Evolutionary conservation across 2,113 vertebrate genomes (phyloP), one percentile per base, ranked within the genome.

Genomic region (Brachirus orientalis): DNA sequence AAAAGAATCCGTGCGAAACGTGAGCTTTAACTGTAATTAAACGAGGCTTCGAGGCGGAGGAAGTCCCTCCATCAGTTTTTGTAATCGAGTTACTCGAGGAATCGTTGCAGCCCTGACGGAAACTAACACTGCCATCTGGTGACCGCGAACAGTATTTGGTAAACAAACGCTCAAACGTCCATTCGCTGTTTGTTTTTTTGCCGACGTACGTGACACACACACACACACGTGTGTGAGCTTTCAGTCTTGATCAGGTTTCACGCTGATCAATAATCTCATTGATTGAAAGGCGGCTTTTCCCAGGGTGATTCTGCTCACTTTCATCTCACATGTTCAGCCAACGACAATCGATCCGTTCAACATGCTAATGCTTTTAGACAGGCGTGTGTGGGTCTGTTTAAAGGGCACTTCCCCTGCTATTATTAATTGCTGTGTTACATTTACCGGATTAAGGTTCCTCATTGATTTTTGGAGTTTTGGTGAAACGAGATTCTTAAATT

Each of bases 401-500:
- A 88, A 73, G 78, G 63, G 46, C 72, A 59, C 56, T 62, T 79
- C 51, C 53, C 62, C 54, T 43, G 41, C 67, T 68, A 50, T 40
- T 55, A 61, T 45, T 86, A 75, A 75, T 84, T 70, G 72, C 45
- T 5, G 48, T 9, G 58, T 72, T 65, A 76, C 65, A 77, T 75
- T 56, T 75, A 77, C 53, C 50, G 13, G 40, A n/a, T n/a, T n/a
- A 63, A 37, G 73, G 62, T 57, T 62, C 74, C 18, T 60, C 18
- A 83, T 80, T 71, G 83, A 86, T 83, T 82, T 50, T 19, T 41
- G 40, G 59, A 62, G 40, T 76, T 83, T 74, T 22, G 44, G 28
- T 69, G 47, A 53, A n/a, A 80, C 70, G 62, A 79, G 66, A 61
- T 51, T 71, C 45, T 69, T 59, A 63, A 52, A 82, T 74, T 44